Evolutionary conservation across 2,113 vertebrate genomes (phyloP).

Genomic region (Python bivittatus): DNA sequence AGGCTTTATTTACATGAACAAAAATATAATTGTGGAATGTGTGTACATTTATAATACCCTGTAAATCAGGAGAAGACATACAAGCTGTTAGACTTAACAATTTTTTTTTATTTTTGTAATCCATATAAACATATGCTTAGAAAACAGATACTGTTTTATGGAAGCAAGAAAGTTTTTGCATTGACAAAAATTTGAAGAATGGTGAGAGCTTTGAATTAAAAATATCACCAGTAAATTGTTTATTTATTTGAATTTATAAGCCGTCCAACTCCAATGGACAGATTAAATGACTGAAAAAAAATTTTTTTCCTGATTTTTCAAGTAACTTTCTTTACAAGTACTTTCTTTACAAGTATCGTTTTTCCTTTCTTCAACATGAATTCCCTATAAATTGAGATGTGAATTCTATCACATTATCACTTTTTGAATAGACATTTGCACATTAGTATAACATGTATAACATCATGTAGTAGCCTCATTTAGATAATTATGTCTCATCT

Average conservation of each 20-base stretch:
- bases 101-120: neutral
- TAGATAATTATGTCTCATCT: neutral
- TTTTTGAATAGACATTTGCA: neutral
- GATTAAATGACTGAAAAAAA: too few relatives aligned
- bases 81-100: neutral
- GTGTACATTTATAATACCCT: slow-evolving; percentile 48
- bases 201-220: neutral
- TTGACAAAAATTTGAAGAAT: neutral
- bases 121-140: neutral
- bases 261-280: too few relatives aligned
- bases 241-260: neutral
- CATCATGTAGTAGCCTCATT: neutral
- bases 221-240: neutral
- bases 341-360: too few relatives aligned
- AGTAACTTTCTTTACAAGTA: neutral
- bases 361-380: neutral
- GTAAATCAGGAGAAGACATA: slow-evolving; percentile 26
- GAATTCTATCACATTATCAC: neutral
- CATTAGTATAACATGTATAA: neutral
- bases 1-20: neutral
- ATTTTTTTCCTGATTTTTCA: too few relatives aligned
- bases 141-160: neutral
- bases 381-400: neutral
- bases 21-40: slow-evolving; percentile 42
- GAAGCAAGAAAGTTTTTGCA: neutral